Percentiles rank a stretch among this genome's conserved stretches.
Evolutionary conservation across 37 sponge, comb jelly and placozoan genomes (phyloP).

Genomic region (Aplysina aerophoba): DNA sequence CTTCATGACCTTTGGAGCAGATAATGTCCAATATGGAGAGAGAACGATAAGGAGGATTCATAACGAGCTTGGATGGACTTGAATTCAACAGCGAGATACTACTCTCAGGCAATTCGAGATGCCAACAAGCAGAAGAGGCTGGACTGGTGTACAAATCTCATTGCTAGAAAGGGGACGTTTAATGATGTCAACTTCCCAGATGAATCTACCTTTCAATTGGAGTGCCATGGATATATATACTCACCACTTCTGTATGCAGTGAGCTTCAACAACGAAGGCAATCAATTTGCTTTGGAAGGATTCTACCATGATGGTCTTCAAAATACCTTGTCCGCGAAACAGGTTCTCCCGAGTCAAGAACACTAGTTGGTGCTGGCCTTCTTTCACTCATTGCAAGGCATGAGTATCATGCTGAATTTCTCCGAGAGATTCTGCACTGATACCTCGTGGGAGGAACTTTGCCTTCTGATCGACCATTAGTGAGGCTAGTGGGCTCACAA

Average conservation of each 20-base stretch:
- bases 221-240: too few relatives aligned
- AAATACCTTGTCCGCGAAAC: background rate
- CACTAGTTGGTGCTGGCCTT: constrained; percentile 30
- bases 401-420: constrained; percentile 2
- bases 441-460: constrained; percentile 2
- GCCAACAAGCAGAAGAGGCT: too few relatives aligned
- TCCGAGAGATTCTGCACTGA: constrained; percentile 21
- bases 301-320: background rate
- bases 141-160: too few relatives aligned
- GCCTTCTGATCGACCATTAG: constrained; percentile 24
- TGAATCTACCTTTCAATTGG: too few relatives aligned
- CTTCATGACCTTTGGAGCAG: too few relatives aligned
- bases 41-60: too few relatives aligned
- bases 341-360: constrained; percentile 26
- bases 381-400: constrained; percentile 28
- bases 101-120: too few relatives aligned
- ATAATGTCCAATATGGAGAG: too few relatives aligned
- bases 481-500: constrained; percentile 22
- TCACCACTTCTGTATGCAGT: constrained; percentile 22
- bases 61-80: too few relatives aligned
- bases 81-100: too few relatives aligned
- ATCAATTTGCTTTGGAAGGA: constrained; percentile 2
- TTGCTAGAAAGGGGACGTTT: too few relatives aligned
- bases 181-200: too few relatives aligned
- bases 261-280: constrained; percentile 33